These are phyloP conservation scores for Melanchra persicariae DNA, from an alignment of 2,888 invertebrate species.

Conservation along the genomic window DNA sequence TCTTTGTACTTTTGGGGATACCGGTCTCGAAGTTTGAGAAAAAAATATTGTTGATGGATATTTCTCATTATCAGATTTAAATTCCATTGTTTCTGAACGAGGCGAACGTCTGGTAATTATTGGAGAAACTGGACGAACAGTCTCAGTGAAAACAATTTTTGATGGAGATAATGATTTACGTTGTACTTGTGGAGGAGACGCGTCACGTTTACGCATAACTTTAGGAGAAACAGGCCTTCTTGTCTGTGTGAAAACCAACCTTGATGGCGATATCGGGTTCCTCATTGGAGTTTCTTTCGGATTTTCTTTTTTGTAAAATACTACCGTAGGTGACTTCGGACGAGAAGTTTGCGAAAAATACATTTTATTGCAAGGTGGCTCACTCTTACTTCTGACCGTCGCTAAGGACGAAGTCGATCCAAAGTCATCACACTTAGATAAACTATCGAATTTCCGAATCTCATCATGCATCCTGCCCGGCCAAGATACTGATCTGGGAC, in stretches of 20 bases:
- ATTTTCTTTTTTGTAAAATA: conserved; percentile 81
- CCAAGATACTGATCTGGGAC: conserved; percentile 91
- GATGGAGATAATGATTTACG: conserved; percentile 77
- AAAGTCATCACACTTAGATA: conserved; percentile 83
- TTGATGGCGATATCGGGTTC: conserved; percentile 77
- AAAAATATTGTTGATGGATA: conserved; percentile 79
- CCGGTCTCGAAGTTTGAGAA: conserved; percentile 85
- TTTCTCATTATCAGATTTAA: conserved; percentile 69
- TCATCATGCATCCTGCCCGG: conserved; percentile 90
- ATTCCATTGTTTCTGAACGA: conserved; percentile 64
- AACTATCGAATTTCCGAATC: conserved; percentile 87
- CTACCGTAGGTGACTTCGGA: conserved; percentile 84
- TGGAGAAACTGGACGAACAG: conserved; percentile 83
- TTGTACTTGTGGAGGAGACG: conserved; percentile 61
- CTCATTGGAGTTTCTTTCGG: conserved; percentile 64
- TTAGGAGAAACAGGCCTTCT: conserved; percentile 83
- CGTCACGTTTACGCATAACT: conserved; percentile 69
- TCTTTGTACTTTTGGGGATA: conserved; percentile 81
- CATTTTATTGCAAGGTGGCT: conserved; percentile 91
- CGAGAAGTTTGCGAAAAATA: conserved; percentile 88
- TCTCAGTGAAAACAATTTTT: conserved; percentile 83
- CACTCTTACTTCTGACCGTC: conserved; percentile 91
- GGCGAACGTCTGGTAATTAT: conserved; percentile 68
- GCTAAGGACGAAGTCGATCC: conserved; percentile 87
- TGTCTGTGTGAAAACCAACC: conserved; percentile 80